These are phyloP conservation scores for Halotydeus destructor DNA, from an alignment of 1,140 invertebrate genomes.

Conservation along the genomic window DNA sequence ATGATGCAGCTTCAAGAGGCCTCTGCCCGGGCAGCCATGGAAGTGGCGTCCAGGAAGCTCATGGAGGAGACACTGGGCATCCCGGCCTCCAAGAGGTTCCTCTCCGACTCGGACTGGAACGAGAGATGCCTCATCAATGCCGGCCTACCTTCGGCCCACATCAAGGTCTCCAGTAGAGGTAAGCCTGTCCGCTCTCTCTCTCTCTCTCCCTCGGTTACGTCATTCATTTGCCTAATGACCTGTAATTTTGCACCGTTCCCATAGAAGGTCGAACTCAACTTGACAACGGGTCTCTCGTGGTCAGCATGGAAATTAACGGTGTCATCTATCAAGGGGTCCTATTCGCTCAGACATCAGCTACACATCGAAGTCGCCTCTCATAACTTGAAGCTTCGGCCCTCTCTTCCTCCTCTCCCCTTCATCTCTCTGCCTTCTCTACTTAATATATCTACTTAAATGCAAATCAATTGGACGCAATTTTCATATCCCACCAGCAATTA, in stretches of 20 bases:
- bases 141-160: conserved; percentile 43
- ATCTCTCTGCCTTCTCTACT: too few species aligned
- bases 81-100: conserved; percentile 25
- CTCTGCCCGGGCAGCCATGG: conserved; percentile 2
- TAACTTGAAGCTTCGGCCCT: too few species aligned
- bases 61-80: conserved; percentile 15
- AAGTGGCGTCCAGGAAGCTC: conserved; percentile 3
- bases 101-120: conserved; percentile 23
- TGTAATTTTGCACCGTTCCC: conserved; percentile 7
- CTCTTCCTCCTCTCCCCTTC: too few species aligned
- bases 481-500: too few species aligned
- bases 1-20: conserved; percentile 2
- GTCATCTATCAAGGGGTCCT: conserved; percentile 68
- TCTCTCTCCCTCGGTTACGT: conserved; percentile 5
- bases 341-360: conserved; percentile 38
- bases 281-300: conserved; percentile 58
- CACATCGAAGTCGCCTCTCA: conserved; percentile 10
- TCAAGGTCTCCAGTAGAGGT: conserved; percentile 75
- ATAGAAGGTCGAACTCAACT: conserved; percentile 37
- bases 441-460: too few species aligned
- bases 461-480: too few species aligned
- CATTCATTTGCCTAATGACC: conserved; percentile 3
- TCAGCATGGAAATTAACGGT: conserved; percentile 91
- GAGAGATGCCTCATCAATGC: conserved; percentile 25
- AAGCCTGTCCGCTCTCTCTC: conserved; percentile 20